phyloP scores from a whole-genome alignment of 2,113 vertebrate genomes.

The Perca fluviatilis region DNA sequence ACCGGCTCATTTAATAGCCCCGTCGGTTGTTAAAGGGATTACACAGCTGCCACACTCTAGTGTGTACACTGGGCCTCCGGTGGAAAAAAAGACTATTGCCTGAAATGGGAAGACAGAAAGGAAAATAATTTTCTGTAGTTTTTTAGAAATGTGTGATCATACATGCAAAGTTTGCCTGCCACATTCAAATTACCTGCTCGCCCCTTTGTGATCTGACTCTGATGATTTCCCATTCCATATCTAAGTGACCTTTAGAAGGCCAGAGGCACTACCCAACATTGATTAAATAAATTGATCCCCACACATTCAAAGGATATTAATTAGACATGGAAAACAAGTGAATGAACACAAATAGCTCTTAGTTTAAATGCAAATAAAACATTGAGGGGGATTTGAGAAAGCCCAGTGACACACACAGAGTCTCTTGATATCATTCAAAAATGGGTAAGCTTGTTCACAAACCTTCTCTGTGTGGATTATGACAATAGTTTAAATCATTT shows the following conservation, averaged over 20 bases:
- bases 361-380: conserved; percentile 81
- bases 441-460: neutral
- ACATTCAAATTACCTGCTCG: conserved; percentile 74
- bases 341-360: conserved; percentile 84
- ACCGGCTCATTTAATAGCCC: conserved; percentile 81
- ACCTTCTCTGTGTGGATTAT: neutral
- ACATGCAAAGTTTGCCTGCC: conserved; percentile 76
- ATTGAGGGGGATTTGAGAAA: conserved; percentile 49
- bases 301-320: conserved; percentile 86
- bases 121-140: conserved; percentile 64
- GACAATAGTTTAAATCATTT: conserved; percentile 3
- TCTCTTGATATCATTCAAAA: conserved; percentile 21
- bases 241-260: conserved; percentile 85
- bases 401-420: conserved; percentile 21
- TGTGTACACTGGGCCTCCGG: conserved; percentile 76
- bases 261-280: conserved; percentile 82
- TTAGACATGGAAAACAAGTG: conserved; percentile 84
- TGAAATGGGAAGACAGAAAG: conserved; percentile 58
- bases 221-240: conserved; percentile 84
- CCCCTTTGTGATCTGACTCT: conserved; percentile 73
- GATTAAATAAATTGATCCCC: conserved; percentile 86
- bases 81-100: conserved; percentile 51
- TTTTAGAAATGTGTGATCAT: conserved; percentile 68
- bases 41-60: conserved; percentile 81
- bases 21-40: conserved; percentile 82